A percentile compares a stretch with the other conserved stretches of the same genome.
Evolutionary conservation across 2,113 vertebrate genomes (phyloP).

Genomic region (Poicephalus meyeri): DNA sequence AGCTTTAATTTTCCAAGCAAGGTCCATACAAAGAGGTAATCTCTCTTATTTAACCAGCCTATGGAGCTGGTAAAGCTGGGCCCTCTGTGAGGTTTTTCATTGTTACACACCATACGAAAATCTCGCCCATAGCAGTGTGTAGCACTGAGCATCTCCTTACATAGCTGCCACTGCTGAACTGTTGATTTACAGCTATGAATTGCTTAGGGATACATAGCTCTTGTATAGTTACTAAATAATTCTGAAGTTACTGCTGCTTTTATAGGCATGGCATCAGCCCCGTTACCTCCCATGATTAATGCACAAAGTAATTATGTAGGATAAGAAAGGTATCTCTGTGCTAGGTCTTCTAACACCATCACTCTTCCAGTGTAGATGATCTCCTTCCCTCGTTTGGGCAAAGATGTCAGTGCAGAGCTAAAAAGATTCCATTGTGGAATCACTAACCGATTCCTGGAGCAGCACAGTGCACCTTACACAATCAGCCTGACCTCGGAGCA

Average conservation of each 20-base stretch:
- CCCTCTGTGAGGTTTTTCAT: background rate
- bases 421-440: background rate
- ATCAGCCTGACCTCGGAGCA: background rate
- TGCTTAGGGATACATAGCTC: background rate
- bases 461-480: background rate
- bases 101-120: background rate
- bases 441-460: background rate
- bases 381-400: background rate
- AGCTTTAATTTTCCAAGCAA: background rate
- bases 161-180: background rate
- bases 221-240: background rate
- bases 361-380: background rate
- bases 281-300: background rate
- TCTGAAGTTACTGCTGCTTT: background rate
- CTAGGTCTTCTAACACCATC: background rate
- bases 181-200: background rate
- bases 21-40: background rate
- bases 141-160: background rate
- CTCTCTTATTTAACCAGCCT: background rate
- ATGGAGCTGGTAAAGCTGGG: background rate
- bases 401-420: background rate
- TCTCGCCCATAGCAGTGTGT: background rate
- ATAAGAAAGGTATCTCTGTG: background rate
- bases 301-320: background rate
- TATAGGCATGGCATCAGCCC: background rate